Base-by-base conservation (phyloP, 2,113 vertebrate species). In the Puntigrus tetrazona region DNA sequence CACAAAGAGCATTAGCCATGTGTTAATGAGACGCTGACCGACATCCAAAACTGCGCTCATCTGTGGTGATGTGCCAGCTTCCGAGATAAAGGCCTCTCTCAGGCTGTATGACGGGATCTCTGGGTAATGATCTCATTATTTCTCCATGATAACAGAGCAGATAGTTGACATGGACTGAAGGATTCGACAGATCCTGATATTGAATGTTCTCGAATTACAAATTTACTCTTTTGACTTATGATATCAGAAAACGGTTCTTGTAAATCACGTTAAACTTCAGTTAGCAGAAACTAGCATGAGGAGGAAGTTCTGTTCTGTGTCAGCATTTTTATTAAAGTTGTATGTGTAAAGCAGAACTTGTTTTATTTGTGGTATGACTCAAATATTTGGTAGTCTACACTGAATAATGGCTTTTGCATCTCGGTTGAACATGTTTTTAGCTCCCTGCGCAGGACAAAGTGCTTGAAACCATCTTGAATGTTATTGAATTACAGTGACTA, bases 41-140 rank as follows among this genome's bases (percentile, higher is more conserved):
- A n/a, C 61, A 57, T 84, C 70, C 87, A 86, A 78, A 85, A 76
- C 47, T 84, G 31, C 38, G 7, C 81, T 84, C 84, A 86, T 88
- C 81, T 31, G 25, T 45, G 27, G 47, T 27, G 22, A 73, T 34
- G 29, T 79, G 76, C 75, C 69, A 88, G 38, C 14, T 52, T 83
- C 3, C 25, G 38, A 67, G 61, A 83, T 65, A 87, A 75, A 83
- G 63, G 59, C 16, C 52, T 84, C 45, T 84, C 52, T 74, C 29
- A 41, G n/a, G 7, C 63, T 70, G 27, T 61, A 72, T 72, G 27
- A 70, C 79, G 70, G 41, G n/a, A 43, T 81, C 63, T 52, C 41
- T 74, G 36, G 25, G 6, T 81, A 63, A 74, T 74, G 84, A 47
- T 18, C 78, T 74, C 67, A 74, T 41, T 80, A 69, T 82, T 80